Percentiles rank a stretch among this genome's conserved stretches.
These are phyloP conservation scores for Drosophila sp. DNA, from an alignment of 1,140 invertebrate genomes.

Conservation along the genomic window DNA sequence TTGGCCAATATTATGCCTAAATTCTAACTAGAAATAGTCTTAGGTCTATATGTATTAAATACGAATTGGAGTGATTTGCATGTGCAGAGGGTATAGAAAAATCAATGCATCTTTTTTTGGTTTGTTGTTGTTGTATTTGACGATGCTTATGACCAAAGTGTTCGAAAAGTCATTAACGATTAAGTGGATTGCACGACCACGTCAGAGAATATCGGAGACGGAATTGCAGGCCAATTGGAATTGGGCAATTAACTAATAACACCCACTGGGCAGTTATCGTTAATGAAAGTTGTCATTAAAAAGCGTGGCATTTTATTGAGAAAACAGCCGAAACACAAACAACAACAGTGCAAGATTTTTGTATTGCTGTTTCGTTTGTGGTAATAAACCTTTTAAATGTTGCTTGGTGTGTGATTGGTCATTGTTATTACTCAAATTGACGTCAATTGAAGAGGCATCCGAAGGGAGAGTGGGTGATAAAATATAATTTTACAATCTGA, in stretches of 20 bases:
- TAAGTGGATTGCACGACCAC: constrained; percentile 52
- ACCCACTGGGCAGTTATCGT: constrained; percentile 37
- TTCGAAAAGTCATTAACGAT: constrained; percentile 76
- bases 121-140: no score
- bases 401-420: background rate
- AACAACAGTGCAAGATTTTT: background rate
- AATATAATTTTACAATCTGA: constrained; percentile 35
- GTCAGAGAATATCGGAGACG: constrained; percentile 36
- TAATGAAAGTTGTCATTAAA: constrained; percentile 71
- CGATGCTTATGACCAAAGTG: constrained; percentile 71
- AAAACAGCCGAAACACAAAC: background rate
- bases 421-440: constrained; percentile 13
- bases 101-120: constrained; percentile 17
- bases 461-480: constrained; percentile 19
- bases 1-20: no score
- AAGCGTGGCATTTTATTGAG: constrained; percentile 54
- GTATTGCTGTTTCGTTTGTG: background rate
- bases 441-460: constrained; percentile 29
- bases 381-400: background rate
- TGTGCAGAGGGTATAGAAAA: constrained; percentile 22
- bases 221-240: constrained; percentile 44
- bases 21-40: no score
- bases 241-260: constrained; percentile 76
- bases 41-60: no score
- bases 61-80: no score